phyloP scores from a whole-genome alignment of 2,888 invertebrate species.

The Sphaerophoria rueppellii region DNA sequence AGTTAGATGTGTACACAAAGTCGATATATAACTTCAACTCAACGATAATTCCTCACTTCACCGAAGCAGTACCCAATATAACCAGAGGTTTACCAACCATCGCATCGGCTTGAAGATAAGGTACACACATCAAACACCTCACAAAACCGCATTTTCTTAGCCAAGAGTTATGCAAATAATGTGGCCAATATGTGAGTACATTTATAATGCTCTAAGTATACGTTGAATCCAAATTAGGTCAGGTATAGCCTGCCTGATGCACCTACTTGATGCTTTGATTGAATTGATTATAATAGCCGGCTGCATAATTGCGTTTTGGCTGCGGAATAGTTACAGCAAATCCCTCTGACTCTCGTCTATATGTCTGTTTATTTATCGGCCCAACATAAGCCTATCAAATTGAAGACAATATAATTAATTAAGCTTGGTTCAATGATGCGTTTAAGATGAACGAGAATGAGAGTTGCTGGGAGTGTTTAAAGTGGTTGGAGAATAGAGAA shows the following conservation, averaged over 20 bases:
- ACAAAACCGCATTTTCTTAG: slow-evolving; percentile 29
- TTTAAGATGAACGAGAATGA: neutral
- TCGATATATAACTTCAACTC: neutral
- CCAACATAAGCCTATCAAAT: neutral
- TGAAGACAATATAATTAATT: slow-evolving; percentile 16
- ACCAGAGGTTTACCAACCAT: slow-evolving; percentile 22
- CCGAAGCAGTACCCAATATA: neutral
- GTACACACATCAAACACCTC: slow-evolving; percentile 23
- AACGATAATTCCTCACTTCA: neutral
- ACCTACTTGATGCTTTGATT: slow-evolving; percentile 26
- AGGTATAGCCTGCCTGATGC: neutral
- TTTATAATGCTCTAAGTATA: slow-evolving; percentile 9
- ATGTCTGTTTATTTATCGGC: slow-evolving; percentile 10
- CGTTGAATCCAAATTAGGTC: neutral
- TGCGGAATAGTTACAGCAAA: neutral
- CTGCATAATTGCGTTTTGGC: neutral
- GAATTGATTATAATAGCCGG: slow-evolving; percentile 27
- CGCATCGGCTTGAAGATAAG: neutral
- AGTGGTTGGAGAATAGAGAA: no score
- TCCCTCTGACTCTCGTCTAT: neutral
- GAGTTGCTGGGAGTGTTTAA: neutral
- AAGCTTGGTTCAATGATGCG: slow-evolving; percentile 11
- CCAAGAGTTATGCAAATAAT: slow-evolving; percentile 40
- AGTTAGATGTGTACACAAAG: neutral
- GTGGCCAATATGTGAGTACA: slow-evolving; percentile 17